Evolutionary conservation across 1,140 invertebrate genomes (phyloP).

Genomic region (Oryctes rhinoceros): DNA sequence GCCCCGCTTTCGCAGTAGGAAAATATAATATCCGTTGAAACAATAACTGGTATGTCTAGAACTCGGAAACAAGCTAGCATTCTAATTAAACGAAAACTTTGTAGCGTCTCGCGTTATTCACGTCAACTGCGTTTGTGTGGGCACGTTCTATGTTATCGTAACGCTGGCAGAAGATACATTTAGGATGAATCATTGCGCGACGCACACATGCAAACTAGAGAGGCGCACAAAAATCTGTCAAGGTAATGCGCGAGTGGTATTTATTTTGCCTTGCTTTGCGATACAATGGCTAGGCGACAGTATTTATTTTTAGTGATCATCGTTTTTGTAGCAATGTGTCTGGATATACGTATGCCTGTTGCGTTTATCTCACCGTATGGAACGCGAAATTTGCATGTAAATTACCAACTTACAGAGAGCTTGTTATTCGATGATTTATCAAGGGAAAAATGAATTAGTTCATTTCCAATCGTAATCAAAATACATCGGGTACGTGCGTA

Average conservation of each 20-base stretch:
- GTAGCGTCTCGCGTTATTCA: neutral
- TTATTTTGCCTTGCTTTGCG: neutral
- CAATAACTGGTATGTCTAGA: too few relatives aligned
- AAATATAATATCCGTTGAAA: too few relatives aligned
- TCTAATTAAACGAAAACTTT: neutral
- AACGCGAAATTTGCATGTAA: slow-evolving; percentile 31
- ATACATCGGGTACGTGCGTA: neutral
- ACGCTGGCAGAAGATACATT: neutral
- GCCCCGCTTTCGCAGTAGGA: too few relatives aligned
- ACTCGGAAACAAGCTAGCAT: neutral
- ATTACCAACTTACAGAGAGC: slow-evolving; percentile 19
- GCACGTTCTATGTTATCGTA: slow-evolving; percentile 9
- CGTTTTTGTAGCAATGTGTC: neutral
- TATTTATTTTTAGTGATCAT: slow-evolving; percentile 28
- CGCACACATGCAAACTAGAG: neutral
- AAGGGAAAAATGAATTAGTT: slow-evolving; percentile 25
- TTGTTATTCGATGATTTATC: slow-evolving; percentile 23
- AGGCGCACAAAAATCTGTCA: slow-evolving; percentile 6
- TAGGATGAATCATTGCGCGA: neutral
- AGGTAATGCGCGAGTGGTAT: neutral
- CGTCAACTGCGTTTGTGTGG: slow-evolving; percentile 10
- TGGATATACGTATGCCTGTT: neutral
- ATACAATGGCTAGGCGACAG: neutral
- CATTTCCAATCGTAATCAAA: slow-evolving; percentile 31
- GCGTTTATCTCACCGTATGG: neutral